A percentile compares a stretch with the other conserved stretches of the same genome.
Conservation (phyloP, 2,113 vertebrate genomes). For the Thalassoma bifasciatum region DNA sequence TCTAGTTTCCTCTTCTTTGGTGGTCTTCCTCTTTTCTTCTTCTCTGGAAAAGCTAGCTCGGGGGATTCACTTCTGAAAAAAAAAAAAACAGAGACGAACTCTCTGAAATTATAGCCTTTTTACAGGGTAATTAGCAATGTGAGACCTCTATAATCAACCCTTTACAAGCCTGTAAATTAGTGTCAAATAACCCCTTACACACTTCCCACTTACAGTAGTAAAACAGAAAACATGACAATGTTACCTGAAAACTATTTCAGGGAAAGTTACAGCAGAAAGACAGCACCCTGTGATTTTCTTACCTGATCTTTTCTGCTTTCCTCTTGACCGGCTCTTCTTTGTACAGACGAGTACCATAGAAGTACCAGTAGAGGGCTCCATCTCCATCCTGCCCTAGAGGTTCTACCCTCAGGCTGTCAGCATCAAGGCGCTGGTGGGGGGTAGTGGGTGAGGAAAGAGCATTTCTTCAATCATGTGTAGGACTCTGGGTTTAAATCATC, state of each 20-base stretch:
- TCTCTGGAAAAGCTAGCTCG: slow-evolving; percentile 79
- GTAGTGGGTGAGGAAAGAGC: background rate
- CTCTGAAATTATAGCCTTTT: slow-evolving; percentile 37
- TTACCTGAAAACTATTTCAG: background rate
- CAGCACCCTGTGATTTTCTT: slow-evolving; percentile 1
- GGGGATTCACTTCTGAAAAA: slow-evolving; percentile 73
- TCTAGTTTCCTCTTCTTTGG: slow-evolving; percentile 92
- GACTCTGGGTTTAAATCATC: slow-evolving; percentile 37
- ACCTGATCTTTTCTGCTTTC: slow-evolving; percentile 85
- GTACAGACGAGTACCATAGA: slow-evolving; percentile 97
- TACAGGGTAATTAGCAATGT: slow-evolving; percentile 16
- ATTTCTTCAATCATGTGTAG: slow-evolving; percentile 27
- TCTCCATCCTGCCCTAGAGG: slow-evolving; percentile 93
- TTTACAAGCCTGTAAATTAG: slow-evolving; percentile 25
- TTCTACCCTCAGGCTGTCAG: slow-evolving; percentile 96
- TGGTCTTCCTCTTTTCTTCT: slow-evolving; percentile 91
- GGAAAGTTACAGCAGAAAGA: background rate
- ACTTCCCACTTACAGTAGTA: background rate
- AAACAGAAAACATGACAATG: slow-evolving; percentile 1
- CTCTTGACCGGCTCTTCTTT: slow-evolving; percentile 90
- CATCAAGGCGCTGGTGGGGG: slow-evolving; percentile 89
- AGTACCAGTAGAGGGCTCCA: slow-evolving; percentile 98
- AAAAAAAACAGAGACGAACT: background rate
- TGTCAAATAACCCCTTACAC: slow-evolving; percentile 6
- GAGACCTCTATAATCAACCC: slow-evolving; percentile 26